A percentile compares a stretch with the other conserved stretches of the same genome.
Conservation (phyloP, 2,888 invertebrate species). For the Subacronicta megacephala region DNA sequence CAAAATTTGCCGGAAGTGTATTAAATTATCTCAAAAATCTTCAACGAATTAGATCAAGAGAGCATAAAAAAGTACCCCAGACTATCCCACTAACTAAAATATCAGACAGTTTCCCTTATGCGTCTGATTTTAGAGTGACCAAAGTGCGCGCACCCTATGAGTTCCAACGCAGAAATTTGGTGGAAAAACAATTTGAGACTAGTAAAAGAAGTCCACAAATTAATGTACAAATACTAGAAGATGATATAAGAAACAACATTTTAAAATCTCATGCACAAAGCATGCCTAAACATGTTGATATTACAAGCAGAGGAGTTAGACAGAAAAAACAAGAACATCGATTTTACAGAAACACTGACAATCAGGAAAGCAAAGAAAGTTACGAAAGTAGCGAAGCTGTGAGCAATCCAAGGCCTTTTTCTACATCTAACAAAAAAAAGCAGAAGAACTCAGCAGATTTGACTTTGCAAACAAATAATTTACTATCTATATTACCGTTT, state of each 20-base stretch:
- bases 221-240: constrained; percentile 78
- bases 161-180: constrained; percentile 70
- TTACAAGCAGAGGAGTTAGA: constrained; percentile 70
- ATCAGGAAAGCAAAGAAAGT: constrained; percentile 53
- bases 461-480: constrained; percentile 60
- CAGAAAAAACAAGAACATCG: constrained; percentile 59
- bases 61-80: constrained; percentile 68
- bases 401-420: constrained; percentile 53
- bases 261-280: constrained; percentile 71
- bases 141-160: constrained; percentile 70
- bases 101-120: constrained; percentile 77
- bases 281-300: constrained; percentile 70
- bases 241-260: constrained; percentile 72
- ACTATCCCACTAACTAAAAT: constrained; percentile 74
- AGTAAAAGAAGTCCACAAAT: constrained; percentile 73
- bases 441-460: constrained; percentile 47
- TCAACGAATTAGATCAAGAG: constrained; percentile 65
- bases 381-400: constrained; percentile 38
- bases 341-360: constrained; percentile 67
- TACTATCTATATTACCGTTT: constrained; percentile 74
- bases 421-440: constrained; percentile 38
- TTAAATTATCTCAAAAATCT: constrained; percentile 80
- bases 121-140: constrained; percentile 71
- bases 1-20: constrained; percentile 79
- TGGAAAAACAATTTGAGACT: constrained; percentile 63